Conservation (phyloP, 1,140 invertebrate species). For the Vollenhovia emeryi region DNA sequence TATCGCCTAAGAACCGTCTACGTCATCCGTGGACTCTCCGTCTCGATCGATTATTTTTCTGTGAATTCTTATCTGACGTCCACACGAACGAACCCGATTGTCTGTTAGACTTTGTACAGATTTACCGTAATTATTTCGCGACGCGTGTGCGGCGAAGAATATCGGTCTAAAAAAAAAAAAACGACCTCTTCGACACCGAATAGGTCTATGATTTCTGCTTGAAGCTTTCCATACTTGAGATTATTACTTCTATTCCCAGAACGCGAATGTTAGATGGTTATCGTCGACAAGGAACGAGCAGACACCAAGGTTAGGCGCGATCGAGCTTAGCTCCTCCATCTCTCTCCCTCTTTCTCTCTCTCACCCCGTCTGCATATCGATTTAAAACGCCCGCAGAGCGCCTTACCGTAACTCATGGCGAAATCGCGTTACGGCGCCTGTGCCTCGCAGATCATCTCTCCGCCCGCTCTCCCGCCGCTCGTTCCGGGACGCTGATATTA, state of each 20-base stretch:
- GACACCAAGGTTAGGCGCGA: constrained; percentile 72
- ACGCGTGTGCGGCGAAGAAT: neutral
- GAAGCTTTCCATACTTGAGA: constrained; percentile 40
- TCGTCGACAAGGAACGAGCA: constrained; percentile 67
- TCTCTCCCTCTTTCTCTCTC: constrained; percentile 19
- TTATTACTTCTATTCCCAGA: constrained; percentile 68
- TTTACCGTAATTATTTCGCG: neutral
- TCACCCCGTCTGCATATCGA: constrained; percentile 63
- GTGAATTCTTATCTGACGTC: neutral
- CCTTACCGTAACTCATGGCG: constrained; percentile 68
- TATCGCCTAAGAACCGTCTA: too few relatives aligned
- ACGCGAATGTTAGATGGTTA: constrained; percentile 61
- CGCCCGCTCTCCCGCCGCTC: constrained; percentile 7
- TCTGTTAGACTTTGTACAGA: neutral
- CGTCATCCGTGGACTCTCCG: neutral
- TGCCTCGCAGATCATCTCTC: constrained; percentile 75
- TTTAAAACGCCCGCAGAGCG: constrained; percentile 63
- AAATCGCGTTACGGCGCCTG: constrained; percentile 73
- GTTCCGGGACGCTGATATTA: constrained; percentile 74
- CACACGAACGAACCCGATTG: too few relatives aligned
- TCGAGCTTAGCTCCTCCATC: constrained; percentile 38
- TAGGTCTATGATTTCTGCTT: constrained; percentile 41
- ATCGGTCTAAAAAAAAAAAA: constrained; percentile 23
- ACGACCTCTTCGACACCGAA: neutral
- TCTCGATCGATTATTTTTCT: neutral